Evolutionary conservation across 2,797 vertebrate species (phyloP).

Genomic region (Nothura maculosa): DNA sequence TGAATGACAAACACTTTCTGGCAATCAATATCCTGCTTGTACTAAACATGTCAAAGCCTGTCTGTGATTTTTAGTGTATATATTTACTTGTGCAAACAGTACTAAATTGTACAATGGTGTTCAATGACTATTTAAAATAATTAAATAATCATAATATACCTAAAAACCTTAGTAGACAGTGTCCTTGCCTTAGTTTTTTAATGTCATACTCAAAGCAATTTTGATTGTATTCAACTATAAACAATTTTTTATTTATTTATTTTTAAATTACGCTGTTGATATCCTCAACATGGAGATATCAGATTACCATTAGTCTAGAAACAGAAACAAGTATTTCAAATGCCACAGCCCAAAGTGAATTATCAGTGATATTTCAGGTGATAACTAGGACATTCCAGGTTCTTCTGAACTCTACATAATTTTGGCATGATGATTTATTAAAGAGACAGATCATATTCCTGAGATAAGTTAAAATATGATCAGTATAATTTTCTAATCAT

Average conservation of each 20-base stretch:
- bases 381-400: accelerated
- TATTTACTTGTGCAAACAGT: not conserved
- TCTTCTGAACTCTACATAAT: not conserved
- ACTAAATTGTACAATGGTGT: not conserved
- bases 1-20: not conserved
- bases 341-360: not conserved
- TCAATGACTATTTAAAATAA: not conserved
- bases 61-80: not conserved
- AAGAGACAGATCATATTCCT: not conserved
- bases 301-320: not conserved
- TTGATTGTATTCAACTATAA: not conserved
- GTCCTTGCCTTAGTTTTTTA: not conserved
- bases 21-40: not conserved
- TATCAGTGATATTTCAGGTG: not conserved
- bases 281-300: not conserved
- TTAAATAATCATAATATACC: not conserved
- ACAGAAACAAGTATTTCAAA: not conserved
- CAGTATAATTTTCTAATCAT: not conserved
- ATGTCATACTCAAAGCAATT: not conserved
- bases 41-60: not conserved
- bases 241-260: not conserved
- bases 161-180: not conserved
- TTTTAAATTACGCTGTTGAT: not conserved
- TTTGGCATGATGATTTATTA: not conserved
- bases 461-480: not conserved